A percentile compares a stretch with the other conserved stretches of the same genome.
These are phyloP conservation scores for Chelonus insularis DNA, from an alignment of 1,140 invertebrate species.

Conservation along the genomic window DNA sequence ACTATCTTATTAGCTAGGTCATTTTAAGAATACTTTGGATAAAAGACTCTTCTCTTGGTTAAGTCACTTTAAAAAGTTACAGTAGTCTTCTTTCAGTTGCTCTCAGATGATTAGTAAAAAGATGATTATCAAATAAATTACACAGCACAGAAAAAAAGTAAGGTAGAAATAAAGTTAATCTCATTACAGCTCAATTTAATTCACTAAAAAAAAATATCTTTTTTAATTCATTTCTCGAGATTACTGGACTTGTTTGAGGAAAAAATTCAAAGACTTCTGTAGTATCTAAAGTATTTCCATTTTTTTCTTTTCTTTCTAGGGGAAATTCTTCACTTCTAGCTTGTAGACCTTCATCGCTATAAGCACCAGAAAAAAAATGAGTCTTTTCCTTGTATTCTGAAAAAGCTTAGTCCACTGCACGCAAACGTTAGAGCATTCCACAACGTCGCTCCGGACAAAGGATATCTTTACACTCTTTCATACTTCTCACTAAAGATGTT, in stretches of 20 bases:
- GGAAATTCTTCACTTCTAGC: neutral
- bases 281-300: neutral
- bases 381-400: constrained; percentile 7
- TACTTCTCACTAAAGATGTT: constrained; percentile 8
- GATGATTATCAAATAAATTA: no score
- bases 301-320: neutral
- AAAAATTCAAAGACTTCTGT: no score
- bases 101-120: neutral
- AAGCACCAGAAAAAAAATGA: neutral
- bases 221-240: no score
- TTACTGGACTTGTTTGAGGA: no score
- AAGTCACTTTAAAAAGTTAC: neutral
- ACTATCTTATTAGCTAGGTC: neutral
- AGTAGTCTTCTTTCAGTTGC: neutral
- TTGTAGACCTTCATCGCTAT: no score
- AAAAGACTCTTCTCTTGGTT: neutral
- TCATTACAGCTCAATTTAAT: no score
- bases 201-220: no score
- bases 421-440: neutral
- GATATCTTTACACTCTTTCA: neutral
- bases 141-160: no score
- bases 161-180: no score
- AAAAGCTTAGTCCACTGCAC: neutral
- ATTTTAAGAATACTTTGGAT: neutral
- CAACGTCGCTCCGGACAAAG: neutral